phyloP scores from a whole-genome alignment of 2,888 invertebrate species.

The Drosophila pseudotalamancana region DNA sequence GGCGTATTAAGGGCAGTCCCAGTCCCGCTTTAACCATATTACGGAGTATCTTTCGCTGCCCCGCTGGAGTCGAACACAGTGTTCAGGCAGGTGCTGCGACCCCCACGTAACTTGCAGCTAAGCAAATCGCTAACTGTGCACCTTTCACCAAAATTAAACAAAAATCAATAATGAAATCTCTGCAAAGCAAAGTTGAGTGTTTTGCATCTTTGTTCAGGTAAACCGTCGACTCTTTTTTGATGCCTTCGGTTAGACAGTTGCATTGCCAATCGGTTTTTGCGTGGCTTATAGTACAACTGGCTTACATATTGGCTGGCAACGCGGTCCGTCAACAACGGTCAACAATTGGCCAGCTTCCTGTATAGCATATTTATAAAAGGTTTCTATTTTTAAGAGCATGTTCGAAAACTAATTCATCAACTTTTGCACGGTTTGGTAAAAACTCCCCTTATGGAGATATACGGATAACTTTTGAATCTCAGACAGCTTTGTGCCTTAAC shows the following conservation, averaged over 20 bases:
- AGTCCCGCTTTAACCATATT: slow-evolving; percentile 17
- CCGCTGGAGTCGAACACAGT: neutral
- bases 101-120: slow-evolving; percentile 31
- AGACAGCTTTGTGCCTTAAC: neutral
- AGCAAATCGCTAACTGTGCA: slow-evolving; percentile 34
- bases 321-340: slow-evolving; percentile 4
- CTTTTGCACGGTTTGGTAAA: neutral
- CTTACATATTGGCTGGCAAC: neutral
- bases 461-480: neutral
- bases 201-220: slow-evolving; percentile 31
- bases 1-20: slow-evolving; percentile 41
- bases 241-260: slow-evolving; percentile 1
- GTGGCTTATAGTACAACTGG: slow-evolving; percentile 4
- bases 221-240: slow-evolving; percentile 11
- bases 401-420: neutral
- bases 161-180: slow-evolving; percentile 51
- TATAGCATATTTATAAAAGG: slow-evolving; percentile 7
- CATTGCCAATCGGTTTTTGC: slow-evolving; percentile 13
- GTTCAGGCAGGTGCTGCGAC: slow-evolving; percentile 33
- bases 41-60: slow-evolving; percentile 21
- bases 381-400: neutral
- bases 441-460: too few relatives aligned
- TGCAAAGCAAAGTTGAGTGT: slow-evolving; percentile 7
- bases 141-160: slow-evolving; percentile 68
- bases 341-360: slow-evolving; percentile 32